Evolutionary conservation across 2,888 invertebrate genomes (phyloP).

Genomic region (Nymphalis polychloros): DNA sequence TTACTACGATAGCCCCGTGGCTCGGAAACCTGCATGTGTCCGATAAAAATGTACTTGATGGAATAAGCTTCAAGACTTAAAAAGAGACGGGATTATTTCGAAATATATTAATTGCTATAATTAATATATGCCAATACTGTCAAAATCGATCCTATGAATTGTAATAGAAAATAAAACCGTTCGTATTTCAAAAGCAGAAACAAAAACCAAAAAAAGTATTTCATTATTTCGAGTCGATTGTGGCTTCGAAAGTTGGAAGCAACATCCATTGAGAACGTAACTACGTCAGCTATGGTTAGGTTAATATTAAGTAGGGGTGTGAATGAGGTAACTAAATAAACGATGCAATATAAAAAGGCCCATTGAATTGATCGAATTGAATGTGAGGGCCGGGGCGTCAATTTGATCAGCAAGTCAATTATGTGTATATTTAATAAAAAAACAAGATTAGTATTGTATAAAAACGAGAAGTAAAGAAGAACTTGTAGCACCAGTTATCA

Average conservation of each 20-base stretch:
- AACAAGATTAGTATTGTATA: too few species aligned
- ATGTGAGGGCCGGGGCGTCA: background rate
- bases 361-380: background rate
- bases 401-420: too few species aligned
- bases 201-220: background rate
- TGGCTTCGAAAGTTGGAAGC: conserved; percentile 7
- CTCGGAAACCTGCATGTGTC: too few species aligned
- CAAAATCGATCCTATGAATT: background rate
- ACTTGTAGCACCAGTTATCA: too few species aligned
- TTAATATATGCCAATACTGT: too few species aligned
- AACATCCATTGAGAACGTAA: conserved; percentile 18
- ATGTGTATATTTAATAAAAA: too few species aligned
- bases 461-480: too few species aligned
- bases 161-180: background rate
- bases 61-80: too few species aligned
- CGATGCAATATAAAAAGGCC: background rate
- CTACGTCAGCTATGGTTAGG: conserved; percentile 8
- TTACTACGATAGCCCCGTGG: too few species aligned
- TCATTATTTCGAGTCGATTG: conserved; percentile 9
- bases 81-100: too few species aligned
- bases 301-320: background rate
- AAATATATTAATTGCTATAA: too few species aligned
- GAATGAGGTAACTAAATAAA: background rate
- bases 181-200: background rate
- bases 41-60: too few species aligned